Evolutionary conservation across 2,888 invertebrate genomes (phyloP).

Genomic region (Hybos culiciformis): DNA sequence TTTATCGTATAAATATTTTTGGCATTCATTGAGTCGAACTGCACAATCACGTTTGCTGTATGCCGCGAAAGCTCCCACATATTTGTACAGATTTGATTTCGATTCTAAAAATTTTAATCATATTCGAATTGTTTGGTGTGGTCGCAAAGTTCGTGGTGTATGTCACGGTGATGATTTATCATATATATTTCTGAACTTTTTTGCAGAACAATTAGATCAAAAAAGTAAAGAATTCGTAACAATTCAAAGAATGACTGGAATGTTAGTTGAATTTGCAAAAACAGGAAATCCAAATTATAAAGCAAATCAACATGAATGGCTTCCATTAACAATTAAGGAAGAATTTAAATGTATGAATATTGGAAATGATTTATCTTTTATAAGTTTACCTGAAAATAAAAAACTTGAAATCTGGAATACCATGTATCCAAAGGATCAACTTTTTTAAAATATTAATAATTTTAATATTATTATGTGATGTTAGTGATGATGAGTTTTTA

Average conservation of each 20-base stretch:
- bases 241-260: conserved; percentile 28
- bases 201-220: conserved; percentile 26
- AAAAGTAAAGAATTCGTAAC: conserved; percentile 30
- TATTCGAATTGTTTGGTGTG: conserved; percentile 30
- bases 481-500: too few relatives aligned
- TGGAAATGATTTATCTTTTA: conserved; percentile 29
- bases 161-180: conserved; percentile 35
- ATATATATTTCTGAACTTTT: conserved; percentile 32
- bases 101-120: conserved; percentile 34
- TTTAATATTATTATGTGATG: too few relatives aligned
- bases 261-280: conserved; percentile 29
- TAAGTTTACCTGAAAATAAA: conserved; percentile 31
- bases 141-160: conserved; percentile 30
- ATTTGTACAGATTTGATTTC: conserved; percentile 31
- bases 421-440: conserved; percentile 24
- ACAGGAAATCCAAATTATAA: conserved; percentile 28
- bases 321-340: conserved; percentile 20
- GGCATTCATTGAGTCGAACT: conserved; percentile 30
- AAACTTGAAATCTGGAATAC: conserved; percentile 30
- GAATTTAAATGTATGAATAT: conserved; percentile 33
- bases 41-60: conserved; percentile 21
- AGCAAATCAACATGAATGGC: conserved; percentile 18
- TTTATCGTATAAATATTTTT: conserved; percentile 27
- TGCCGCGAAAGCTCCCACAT: conserved; percentile 26
- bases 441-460: too few relatives aligned